phyloP scores from a whole-genome alignment of 1,140 invertebrate genomes.

The Camponotus pennsylvanicus region DNA sequence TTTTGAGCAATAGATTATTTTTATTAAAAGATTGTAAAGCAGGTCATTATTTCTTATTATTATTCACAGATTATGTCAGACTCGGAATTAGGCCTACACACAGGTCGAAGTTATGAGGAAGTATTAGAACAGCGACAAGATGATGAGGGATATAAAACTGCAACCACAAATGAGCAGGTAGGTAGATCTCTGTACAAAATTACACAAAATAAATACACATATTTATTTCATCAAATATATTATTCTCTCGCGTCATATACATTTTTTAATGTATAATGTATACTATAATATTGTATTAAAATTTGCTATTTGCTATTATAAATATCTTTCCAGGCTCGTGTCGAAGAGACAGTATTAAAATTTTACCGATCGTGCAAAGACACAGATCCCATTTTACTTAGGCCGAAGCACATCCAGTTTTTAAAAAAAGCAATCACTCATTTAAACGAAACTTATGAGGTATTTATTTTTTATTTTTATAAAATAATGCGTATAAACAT shows the following conservation, averaged over 20 bases:
- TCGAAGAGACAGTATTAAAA: constrained; percentile 89
- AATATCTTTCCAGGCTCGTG: constrained; percentile 86
- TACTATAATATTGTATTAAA: not conserved
- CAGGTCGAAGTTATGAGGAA: constrained; percentile 56
- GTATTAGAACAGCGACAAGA: constrained; percentile 65
- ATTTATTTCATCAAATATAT: not conserved
- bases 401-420: constrained; percentile 89
- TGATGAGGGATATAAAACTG: constrained; percentile 58
- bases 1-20: not conserved
- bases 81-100: constrained; percentile 19
- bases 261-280: constrained; percentile 8
- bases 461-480: constrained; percentile 76
- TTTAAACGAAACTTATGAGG: constrained; percentile 90
- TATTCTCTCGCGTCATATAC: not conserved
- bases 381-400: constrained; percentile 87
- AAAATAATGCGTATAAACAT: not conserved
- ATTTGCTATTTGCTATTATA: not conserved
- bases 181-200: not conserved
- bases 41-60: not conserved
- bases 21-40: constrained; percentile 30
- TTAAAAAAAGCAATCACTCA: constrained; percentile 90
- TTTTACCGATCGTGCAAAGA: constrained; percentile 88
- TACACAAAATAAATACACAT: not conserved
- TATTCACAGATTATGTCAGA: constrained; percentile 68
- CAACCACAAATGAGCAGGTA: constrained; percentile 67